Evolutionary conservation across 2,113 vertebrate genomes (phyloP).

Genomic region (Zosterops hypoxanthus): DNA sequence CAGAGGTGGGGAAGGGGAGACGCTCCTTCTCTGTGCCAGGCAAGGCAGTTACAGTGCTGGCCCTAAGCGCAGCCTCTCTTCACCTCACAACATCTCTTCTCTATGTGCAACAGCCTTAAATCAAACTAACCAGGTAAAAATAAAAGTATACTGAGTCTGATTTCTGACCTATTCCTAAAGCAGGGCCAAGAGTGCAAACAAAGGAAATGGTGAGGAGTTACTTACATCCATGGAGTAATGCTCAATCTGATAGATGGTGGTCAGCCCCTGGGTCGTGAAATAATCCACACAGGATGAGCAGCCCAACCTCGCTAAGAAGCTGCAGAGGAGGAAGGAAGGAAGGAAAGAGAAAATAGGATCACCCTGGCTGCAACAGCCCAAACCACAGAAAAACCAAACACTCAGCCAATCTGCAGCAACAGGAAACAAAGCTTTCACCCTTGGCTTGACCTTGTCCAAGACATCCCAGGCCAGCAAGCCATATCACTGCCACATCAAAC

Average conservation of each 20-base stretch:
- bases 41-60: not conserved
- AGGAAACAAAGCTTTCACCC: slow-evolving; percentile 55
- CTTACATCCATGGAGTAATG: slow-evolving; percentile 99
- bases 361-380: slow-evolving; percentile 80
- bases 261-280: slow-evolving; percentile 99
- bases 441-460: slow-evolving; percentile 35
- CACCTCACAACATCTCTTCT: not conserved
- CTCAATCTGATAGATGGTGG: slow-evolving; percentile 99
- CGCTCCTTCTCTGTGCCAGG: not conserved
- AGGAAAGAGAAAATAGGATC: slow-evolving; percentile 81
- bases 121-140: not conserved
- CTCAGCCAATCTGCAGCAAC: slow-evolving; percentile 69
- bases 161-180: slow-evolving; percentile 26
- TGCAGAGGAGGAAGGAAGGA: slow-evolving; percentile 78
- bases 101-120: not conserved
- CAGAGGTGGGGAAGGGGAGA: not conserved
- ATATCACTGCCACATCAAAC: not conserved
- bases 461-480: slow-evolving; percentile 17
- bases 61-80: not conserved
- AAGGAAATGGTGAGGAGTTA: slow-evolving; percentile 72
- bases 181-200: slow-evolving; percentile 48
- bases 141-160: not conserved
- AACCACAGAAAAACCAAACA: slow-evolving; percentile 75
- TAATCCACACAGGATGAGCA: slow-evolving; percentile 99
- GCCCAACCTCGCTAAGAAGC: slow-evolving; percentile 98